Conservation (phyloP, 53 echinoderm and acorn worm genomes). For the Stichopus horrens region DNA sequence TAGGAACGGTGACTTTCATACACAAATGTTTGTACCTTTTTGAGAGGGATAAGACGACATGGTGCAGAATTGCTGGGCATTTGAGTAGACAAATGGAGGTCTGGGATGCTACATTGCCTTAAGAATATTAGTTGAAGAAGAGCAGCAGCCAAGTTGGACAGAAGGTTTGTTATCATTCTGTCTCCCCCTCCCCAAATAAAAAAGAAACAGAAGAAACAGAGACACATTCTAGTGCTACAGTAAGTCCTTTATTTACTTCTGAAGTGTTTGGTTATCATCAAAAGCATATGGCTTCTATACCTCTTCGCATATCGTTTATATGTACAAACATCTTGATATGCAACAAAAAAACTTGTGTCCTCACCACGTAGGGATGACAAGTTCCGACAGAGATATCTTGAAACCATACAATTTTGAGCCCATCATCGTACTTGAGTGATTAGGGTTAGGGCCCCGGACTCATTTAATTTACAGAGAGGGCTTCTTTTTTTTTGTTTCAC, state of each 20-base stretch:
- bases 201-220: neutral
- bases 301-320: constrained; percentile 37
- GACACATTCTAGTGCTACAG: constrained; percentile 23
- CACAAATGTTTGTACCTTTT: too few species aligned
- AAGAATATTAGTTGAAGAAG: too few species aligned
- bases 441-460: neutral
- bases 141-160: too few species aligned
- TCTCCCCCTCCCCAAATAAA: neutral
- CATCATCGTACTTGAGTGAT: neutral
- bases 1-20: too few species aligned
- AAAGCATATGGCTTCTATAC: constrained; percentile 34
- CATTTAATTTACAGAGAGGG: neutral
- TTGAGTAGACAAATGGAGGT: too few species aligned
- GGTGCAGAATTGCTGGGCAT: too few species aligned
- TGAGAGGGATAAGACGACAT: too few species aligned
- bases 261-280: constrained; percentile 30
- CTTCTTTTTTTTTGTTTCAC: neutral
- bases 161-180: neutral
- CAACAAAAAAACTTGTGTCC: constrained; percentile 1
- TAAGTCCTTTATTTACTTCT: constrained; percentile 44
- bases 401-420: constrained; percentile 11
- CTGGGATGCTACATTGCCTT: too few species aligned
- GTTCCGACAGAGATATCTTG: neutral
- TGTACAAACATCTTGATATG: constrained; percentile 45
- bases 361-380: neutral